Percentiles rank a stretch among this genome's conserved stretches.
phyloP scores from a whole-genome alignment of 2,888 invertebrate species.

The Celastrina argiolus region DNA sequence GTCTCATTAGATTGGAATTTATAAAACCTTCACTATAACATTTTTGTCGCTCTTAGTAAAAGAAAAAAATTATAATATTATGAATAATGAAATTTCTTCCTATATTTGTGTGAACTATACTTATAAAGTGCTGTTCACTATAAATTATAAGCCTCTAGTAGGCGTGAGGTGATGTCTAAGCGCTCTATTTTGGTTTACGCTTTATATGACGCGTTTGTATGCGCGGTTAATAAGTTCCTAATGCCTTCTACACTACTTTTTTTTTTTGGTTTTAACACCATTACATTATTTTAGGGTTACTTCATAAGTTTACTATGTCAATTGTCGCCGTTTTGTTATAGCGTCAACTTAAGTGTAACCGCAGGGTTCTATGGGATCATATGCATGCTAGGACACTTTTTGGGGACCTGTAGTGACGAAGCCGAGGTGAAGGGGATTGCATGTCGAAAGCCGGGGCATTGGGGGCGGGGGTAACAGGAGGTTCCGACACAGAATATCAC shows the following conservation, averaged over 20 bases:
- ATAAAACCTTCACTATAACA: too few relatives aligned
- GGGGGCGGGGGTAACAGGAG: constrained; percentile 64
- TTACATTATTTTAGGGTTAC: too few relatives aligned
- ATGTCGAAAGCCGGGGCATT: constrained; percentile 85
- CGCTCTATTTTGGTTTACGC: neutral
- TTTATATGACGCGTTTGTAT: neutral
- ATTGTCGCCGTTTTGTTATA: neutral
- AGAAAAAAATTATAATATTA: too few relatives aligned
- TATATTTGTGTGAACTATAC: neutral
- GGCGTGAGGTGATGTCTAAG: neutral
- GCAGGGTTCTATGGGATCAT: constrained; percentile 31
- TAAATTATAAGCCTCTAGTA: neutral
- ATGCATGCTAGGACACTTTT: constrained; percentile 55
- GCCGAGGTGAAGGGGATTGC: constrained; percentile 83
- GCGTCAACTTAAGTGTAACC: neutral
- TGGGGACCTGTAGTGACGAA: constrained; percentile 88
- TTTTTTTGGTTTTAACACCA: neutral
- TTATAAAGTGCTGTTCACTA: neutral
- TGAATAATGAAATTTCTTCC: neutral
- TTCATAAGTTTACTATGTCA: too few relatives aligned
- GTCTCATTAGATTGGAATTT: too few relatives aligned
- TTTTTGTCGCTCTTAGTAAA: too few relatives aligned
- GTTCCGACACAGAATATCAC: constrained; percentile 70
- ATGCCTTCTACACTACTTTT: neutral
- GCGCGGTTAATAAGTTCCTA: neutral